A percentile compares a stretch with the other conserved stretches of the same genome.
phyloP scores from a whole-genome alignment of 2,113 vertebrate species.

The Solenodon paradoxus region DNA sequence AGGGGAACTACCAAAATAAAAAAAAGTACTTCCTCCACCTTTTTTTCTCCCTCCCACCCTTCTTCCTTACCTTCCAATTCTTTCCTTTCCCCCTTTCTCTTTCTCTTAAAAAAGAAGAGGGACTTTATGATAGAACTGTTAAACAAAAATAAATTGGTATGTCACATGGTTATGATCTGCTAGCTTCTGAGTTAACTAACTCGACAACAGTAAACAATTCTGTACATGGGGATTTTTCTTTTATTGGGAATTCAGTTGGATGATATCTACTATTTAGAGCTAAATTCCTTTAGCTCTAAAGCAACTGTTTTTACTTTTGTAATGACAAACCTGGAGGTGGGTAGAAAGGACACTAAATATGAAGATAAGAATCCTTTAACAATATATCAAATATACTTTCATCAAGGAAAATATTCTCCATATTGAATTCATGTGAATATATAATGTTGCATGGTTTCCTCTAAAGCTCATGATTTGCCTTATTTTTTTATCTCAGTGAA shows the following conservation, averaged over 20 bases:
- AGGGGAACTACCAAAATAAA: too few species aligned
- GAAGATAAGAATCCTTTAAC: background rate
- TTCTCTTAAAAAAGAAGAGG: too few species aligned
- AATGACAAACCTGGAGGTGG: background rate
- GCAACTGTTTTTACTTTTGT: background rate
- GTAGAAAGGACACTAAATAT: background rate
- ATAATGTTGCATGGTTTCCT: background rate
- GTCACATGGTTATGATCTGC: background rate
- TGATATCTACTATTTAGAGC: background rate
- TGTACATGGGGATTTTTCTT: background rate
- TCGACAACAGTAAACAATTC: background rate
- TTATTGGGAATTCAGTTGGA: background rate
- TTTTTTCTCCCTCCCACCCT: too few species aligned
- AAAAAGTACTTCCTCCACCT: too few species aligned
- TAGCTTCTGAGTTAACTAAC: background rate
- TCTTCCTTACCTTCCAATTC: too few species aligned
- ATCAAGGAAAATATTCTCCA: background rate
- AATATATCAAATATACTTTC: background rate
- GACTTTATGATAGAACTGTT: background rate
- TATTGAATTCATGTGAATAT: background rate
- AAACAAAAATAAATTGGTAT: background rate
- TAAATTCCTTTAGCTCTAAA: background rate
- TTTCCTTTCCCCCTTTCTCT: too few species aligned
- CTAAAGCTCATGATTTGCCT: background rate
- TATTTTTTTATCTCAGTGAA: conserved; percentile 3